phyloP scores from a whole-genome alignment of 2,888 invertebrate species.

The Copidosoma aretas region DNA sequence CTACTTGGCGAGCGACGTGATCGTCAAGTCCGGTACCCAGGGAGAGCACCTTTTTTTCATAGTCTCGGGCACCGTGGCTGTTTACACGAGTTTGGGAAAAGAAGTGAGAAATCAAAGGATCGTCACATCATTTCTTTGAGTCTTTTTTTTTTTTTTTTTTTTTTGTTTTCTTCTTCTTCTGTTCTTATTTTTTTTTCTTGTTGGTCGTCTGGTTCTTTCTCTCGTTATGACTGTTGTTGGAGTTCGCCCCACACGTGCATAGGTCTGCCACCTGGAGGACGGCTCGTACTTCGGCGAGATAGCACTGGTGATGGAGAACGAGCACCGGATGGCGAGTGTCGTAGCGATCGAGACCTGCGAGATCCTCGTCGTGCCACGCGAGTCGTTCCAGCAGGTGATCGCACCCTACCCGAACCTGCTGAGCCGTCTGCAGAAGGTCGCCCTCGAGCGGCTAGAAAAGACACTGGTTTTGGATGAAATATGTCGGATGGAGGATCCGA shows the following conservation, averaged over 20 bases:
- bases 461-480: conserved; percentile 43
- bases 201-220: no score
- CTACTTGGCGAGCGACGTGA: conserved; percentile 59
- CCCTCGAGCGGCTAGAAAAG: conserved; percentile 47
- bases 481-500: conserved; percentile 1
- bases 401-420: conserved; percentile 58
- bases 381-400: conserved; percentile 59
- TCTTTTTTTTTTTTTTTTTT: no score
- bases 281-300: conserved; percentile 64
- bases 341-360: conserved; percentile 63
- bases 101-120: conserved; percentile 53
- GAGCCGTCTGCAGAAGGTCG: conserved; percentile 53
- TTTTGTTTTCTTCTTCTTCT: no score
- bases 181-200: no score
- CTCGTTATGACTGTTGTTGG: no score
- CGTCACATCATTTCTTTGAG: no score
- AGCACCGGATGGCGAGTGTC: conserved; percentile 59
- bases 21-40: conserved; percentile 56
- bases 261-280: conserved; percentile 64
- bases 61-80: conserved; percentile 62
- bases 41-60: conserved; percentile 61
- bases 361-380: conserved; percentile 57
- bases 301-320: conserved; percentile 60
- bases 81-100: conserved; percentile 59
- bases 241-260: no score